Conservation (phyloP, 2,888 invertebrate species). For the Melanostoma mellinum region DNA sequence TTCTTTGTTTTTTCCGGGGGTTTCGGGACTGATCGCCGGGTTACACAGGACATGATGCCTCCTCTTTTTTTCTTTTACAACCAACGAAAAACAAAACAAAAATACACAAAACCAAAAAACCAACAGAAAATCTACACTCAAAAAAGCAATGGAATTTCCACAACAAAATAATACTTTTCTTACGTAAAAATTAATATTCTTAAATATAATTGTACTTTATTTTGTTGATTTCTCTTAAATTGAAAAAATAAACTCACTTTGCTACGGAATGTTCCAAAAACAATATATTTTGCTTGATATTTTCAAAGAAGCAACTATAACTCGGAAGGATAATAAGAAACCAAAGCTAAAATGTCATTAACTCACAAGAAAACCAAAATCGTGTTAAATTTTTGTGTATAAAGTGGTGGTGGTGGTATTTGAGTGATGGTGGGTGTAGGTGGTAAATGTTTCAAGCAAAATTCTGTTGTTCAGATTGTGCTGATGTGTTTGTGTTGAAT, state of each 20-base stretch:
- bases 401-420: neutral
- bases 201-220: neutral
- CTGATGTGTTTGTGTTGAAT: conserved; percentile 13
- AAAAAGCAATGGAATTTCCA: conserved; percentile 65
- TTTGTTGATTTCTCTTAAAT: conserved; percentile 1
- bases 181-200: conserved; percentile 12
- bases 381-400: conserved; percentile 6
- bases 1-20: conserved; percentile 7
- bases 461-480: conserved; percentile 4
- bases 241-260: conserved; percentile 49
- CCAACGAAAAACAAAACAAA: conserved; percentile 38
- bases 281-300: conserved; percentile 43
- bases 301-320: conserved; percentile 65
- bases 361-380: conserved; percentile 34
- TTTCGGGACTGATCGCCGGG: conserved; percentile 40
- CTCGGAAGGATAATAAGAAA: conserved; percentile 28
- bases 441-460: too few species aligned
- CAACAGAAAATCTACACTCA: conserved; percentile 48
- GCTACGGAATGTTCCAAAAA: conserved; percentile 58
- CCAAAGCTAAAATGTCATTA: conserved; percentile 47
- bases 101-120: conserved; percentile 15
- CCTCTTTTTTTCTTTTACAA: conserved; percentile 47
- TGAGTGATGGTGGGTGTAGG: neutral
- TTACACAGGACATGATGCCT: conserved; percentile 57
- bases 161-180: conserved; percentile 35